Evolutionary conservation across 35 echinoderm and acorn worm genomes (phyloP).

Genomic region (Heliocidaris erythrogramma): DNA sequence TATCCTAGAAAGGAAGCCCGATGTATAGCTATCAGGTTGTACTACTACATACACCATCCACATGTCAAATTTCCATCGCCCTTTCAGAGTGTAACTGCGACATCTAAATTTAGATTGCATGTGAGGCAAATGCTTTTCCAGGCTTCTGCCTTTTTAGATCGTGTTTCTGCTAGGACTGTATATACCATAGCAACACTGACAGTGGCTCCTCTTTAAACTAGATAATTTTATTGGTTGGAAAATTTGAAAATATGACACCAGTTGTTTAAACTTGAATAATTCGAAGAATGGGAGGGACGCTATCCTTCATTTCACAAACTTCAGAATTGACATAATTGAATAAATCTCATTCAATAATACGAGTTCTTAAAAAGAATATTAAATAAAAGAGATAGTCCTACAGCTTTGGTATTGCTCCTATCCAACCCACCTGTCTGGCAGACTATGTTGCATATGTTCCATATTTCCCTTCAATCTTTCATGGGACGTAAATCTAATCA

Average conservation of each 20-base stretch:
- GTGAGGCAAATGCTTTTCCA: neutral
- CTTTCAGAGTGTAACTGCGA: neutral
- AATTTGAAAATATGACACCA: too few relatives aligned
- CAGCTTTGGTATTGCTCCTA: too few relatives aligned
- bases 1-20: neutral
- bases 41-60: neutral
- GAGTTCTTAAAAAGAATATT: too few relatives aligned
- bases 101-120: neutral
- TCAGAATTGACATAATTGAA: too few relatives aligned
- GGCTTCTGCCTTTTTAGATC: neutral
- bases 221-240: too few relatives aligned
- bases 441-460: neutral
- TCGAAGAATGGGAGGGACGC: too few relatives aligned
- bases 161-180: neutral
- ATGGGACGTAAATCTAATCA: neutral
- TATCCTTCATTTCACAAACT: too few relatives aligned
- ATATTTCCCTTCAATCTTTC: neutral
- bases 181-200: too few relatives aligned
- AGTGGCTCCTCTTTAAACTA: too few relatives aligned
- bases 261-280: too few relatives aligned
- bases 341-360: too few relatives aligned
- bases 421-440: neutral
- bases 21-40: conserved; percentile 8
- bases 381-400: too few relatives aligned
- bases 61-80: neutral